Evolutionary conservation across 2,113 vertebrate genomes (phyloP), one percentile per base, ranked within the genome.

Genomic region (Oxyura jamaicensis): DNA sequence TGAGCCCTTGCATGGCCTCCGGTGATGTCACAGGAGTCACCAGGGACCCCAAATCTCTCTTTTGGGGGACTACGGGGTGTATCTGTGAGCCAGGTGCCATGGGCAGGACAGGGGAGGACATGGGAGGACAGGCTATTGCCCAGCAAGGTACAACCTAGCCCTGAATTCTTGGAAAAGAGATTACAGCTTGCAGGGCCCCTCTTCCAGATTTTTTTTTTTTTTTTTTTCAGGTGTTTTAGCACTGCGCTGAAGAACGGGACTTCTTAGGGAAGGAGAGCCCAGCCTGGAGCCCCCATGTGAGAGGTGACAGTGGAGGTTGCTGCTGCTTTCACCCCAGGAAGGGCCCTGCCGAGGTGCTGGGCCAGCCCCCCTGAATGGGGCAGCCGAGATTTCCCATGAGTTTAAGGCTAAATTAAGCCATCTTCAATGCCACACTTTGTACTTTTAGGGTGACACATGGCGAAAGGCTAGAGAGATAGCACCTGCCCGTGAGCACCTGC

Each of bases 381-480:
- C 26, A 13, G 6, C 6, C 2, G 28, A 41, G n/a, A 10, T 63
- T 67, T 63, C 11, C 28, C 48, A 8, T 2, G n/a, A 58, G 4
- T 4, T 88, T 46, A 31, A 33, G 36, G 9, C 55, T 25, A 42
- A 86, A 29, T 10, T 2, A 16, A 41, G 10, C 39, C 5, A 22
- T 33, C 42, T 86, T 12, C 39, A 48, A 60, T 33, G 76, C 10
- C 35, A 11, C 11, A 6, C 36, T 56, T 41, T 42, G 31, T 16
- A 7, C 10, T 80, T 23, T 0, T 3, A 83, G 72, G 65, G 39
- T 3, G 28, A 26, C 25, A 31, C 0, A 0, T 8, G 19, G 28
- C 31, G 72, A 23, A 68, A 65, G 36, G 11, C 2, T 3, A 0
- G 0, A 73, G n/a, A 12, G 6, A 6, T 5, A 13, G 13, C 36